phyloP scores from a whole-genome alignment of 1,140 invertebrate species.

The Belonocnema kinseyi region DNA sequence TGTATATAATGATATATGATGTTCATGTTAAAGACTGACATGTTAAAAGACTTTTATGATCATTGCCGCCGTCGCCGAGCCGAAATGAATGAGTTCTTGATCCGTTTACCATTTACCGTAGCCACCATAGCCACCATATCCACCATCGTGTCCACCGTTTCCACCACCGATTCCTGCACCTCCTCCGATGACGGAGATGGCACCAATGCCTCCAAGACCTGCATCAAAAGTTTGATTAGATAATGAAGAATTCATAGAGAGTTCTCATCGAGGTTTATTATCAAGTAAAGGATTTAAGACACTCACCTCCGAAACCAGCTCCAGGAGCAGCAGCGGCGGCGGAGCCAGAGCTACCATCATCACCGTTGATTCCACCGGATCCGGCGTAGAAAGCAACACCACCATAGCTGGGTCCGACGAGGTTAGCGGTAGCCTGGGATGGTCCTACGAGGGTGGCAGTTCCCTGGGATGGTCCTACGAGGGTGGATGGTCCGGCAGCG shows the following conservation, averaged over 20 bases:
- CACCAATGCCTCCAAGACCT: slow-evolving; percentile 65
- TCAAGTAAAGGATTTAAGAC: too few species aligned
- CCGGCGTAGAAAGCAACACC: slow-evolving; percentile 73
- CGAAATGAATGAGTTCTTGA: slow-evolving; percentile 74
- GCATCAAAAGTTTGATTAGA: not conserved
- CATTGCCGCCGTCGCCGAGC: slow-evolving; percentile 75
- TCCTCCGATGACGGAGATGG: slow-evolving; percentile 72
- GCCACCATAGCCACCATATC: slow-evolving; percentile 72
- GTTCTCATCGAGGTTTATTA: too few species aligned
- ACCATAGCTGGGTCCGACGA: slow-evolving; percentile 73
- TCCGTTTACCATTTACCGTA: slow-evolving; percentile 73
- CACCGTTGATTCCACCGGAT: slow-evolving; percentile 37
- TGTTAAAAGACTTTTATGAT: slow-evolving; percentile 32
- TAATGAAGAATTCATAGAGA: not conserved
- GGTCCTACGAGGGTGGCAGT: too few species aligned
- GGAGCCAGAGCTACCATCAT: slow-evolving; percentile 39
- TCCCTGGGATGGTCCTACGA: too few species aligned
- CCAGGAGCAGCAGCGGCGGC: slow-evolving; percentile 72
- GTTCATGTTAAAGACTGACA: slow-evolving; percentile 44
- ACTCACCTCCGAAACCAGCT: slow-evolving; percentile 60
- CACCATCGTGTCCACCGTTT: too few species aligned
- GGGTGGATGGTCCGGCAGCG: not conserved
- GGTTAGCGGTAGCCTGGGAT: slow-evolving; percentile 49
- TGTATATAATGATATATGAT: slow-evolving; percentile 39
- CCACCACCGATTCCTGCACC: slow-evolving; percentile 70